Evolutionary conservation across 2,888 invertebrate genomes (phyloP), one percentile per base, ranked within the genome.

Genomic region (Drosophila paranaensis): DNA sequence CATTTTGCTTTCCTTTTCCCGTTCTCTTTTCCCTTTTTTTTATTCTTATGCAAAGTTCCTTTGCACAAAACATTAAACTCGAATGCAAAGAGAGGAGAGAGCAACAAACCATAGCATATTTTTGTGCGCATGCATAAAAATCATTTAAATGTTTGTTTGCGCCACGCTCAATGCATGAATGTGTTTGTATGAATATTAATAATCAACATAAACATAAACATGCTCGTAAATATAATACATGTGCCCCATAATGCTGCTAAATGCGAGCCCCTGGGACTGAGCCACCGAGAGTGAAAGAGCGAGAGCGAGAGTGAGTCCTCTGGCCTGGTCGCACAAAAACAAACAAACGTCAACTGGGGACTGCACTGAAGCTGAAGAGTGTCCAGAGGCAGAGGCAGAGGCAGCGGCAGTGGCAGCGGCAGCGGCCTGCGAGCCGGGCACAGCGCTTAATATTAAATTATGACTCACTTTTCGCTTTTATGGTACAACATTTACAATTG

Each of bases 111-210:
- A 50, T 71, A 61, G 70, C 82, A 68, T 65, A 82, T 73, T 84
- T 76, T 56, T 84, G 79, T 68, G 74, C 60, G 50, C 33, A 37
- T 50, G 63, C 82, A 88, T 88, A 88, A 83, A 83, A 83, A 85
- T 88, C 88, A 83, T 83, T 83, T 74, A 77, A 88, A 85, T 83
- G 80, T 82, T 81, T 77, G 71, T 65, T 68, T 80, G 69, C 40
- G 37, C 30, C 54, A 27, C 27, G 74, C 66, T 51, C 60, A 67
- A 74, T 64, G 75, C 71, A 66, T 70, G 69, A 77, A 71, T 69
- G 70, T 85, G 64, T 77, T 70, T 74, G 71, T 67, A 83, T 78
- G 72, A 76, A 76, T 84, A 76, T 87, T 84, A 84, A 84, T 87
- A 87, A 84, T 82, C 74, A 79, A 51, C 68, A 68, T 79, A 71